phyloP scores from a whole-genome alignment of 92 coral and sea anemone species.

The Porites cylindrica region DNA sequence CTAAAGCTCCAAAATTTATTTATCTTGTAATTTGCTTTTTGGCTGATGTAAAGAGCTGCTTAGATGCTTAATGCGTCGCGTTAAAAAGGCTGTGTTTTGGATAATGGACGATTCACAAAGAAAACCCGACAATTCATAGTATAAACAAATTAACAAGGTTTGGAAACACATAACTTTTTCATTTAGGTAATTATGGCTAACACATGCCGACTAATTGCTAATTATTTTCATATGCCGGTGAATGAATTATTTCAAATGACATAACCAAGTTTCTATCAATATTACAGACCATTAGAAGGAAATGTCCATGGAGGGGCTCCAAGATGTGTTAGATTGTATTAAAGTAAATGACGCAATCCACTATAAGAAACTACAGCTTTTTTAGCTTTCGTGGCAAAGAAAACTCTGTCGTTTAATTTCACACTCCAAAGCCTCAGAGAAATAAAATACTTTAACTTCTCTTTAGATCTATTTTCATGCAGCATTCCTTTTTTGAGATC shows the following conservation, averaged over 20 bases:
- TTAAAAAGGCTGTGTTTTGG: neutral
- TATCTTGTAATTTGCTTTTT: too few species aligned
- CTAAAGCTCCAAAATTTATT: too few species aligned
- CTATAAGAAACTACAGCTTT: neutral
- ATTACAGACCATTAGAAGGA: neutral
- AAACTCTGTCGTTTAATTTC: too few species aligned
- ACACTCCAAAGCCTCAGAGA: neutral
- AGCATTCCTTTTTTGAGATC: neutral
- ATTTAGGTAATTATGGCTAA: neutral
- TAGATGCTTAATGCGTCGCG: too few species aligned
- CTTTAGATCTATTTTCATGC: neutral
- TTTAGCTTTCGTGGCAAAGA: too few species aligned
- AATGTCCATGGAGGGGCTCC: neutral
- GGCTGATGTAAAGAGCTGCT: too few species aligned
- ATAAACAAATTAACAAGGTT: constrained; percentile 1
- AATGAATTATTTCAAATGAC: neutral
- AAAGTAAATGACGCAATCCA: neutral
- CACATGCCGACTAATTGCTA: neutral
- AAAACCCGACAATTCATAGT: neutral
- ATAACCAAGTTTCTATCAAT: neutral
- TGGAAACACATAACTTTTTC: neutral
- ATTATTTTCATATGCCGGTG: neutral
- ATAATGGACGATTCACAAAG: neutral
- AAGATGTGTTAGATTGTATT: neutral
- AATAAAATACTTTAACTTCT: neutral